These are phyloP conservation scores for Acropora tenuis DNA, from an alignment of 64 coral and sea anemone genomes.

Conservation along the genomic window DNA sequence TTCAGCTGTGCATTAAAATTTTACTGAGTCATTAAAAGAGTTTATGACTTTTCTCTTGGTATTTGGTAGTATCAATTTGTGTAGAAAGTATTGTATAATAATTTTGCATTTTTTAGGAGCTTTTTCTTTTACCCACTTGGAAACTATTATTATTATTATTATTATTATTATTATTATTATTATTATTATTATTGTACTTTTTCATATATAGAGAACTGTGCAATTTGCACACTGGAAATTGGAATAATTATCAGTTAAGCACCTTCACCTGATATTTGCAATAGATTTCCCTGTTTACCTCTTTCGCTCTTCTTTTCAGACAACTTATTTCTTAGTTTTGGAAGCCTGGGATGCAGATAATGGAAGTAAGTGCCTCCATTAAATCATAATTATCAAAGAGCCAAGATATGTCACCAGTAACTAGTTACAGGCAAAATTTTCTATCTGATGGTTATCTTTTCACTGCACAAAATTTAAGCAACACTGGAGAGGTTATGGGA, in stretches of 20 bases:
- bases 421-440: too few relatives aligned
- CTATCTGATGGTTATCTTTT: too few relatives aligned
- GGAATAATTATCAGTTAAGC: too few relatives aligned
- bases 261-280: too few relatives aligned
- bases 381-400: too few relatives aligned
- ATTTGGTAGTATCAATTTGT: not conserved
- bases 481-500: too few relatives aligned
- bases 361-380: slow-evolving; percentile 60
- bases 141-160: too few relatives aligned
- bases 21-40: not conserved
- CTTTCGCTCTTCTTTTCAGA: slow-evolving; percentile 60
- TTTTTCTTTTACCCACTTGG: too few relatives aligned
- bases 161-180: not conserved
- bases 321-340: slow-evolving; percentile 78
- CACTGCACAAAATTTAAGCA: too few relatives aligned
- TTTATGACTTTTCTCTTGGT: slow-evolving; percentile 1
- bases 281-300: not conserved
- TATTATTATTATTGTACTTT: not conserved
- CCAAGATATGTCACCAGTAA: not conserved
- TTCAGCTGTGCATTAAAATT: slow-evolving; percentile 37
- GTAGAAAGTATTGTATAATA: too few relatives aligned
- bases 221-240: too few relatives aligned
- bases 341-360: slow-evolving; percentile 80
- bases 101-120: not conserved
- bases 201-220: not conserved